Evolutionary conservation across 2,888 invertebrate genomes (phyloP), one percentile per base, ranked within the genome.

Genomic region (Scaptomyza caliginosa): DNA sequence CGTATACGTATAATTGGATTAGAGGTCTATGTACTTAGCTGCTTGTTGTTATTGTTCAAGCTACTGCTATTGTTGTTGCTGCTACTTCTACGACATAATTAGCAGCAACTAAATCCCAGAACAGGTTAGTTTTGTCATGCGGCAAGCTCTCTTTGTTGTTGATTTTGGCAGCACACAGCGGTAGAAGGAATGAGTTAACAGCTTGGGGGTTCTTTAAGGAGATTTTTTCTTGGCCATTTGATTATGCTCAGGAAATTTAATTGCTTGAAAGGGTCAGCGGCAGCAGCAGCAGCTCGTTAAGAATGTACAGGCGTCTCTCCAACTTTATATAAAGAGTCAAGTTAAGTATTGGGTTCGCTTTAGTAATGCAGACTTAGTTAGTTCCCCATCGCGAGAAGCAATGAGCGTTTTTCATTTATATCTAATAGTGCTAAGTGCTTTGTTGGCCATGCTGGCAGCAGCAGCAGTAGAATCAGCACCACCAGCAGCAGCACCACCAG

Each of bases 161-260:
- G 16, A 36, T 40, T 39, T 34, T 67, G 42, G 19, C 24, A 32
- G 21, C 24, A 49, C 38, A 24, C 7, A 32, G 30, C 23, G 28
- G 32, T 13, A 19, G 39, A 28, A 30, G 11, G 3, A 58, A 72
- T 55, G 23, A 19, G 36, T 13, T 42, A 30, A 24, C 17, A 26
- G 66, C 59, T 56, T 17, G 32, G 19, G 19, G 83, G 76, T 64
- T 42, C 56, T 62, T 62, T 40, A 45, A 19, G 49, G 74, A 74
- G 77, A 71, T 34, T 74, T 84, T 86, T 74, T 81, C 62, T 74
- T 64, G 52, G 50, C 71, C 81, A 86, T 67, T 81, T 83, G 77
- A 83, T 86, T 74, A 86, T 74, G 77, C 74, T 65, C 71, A 77
- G 81, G 81, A 81, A 81, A 81, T 84, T 83, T 80, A 86, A 86